Conservation (phyloP, 1,140 invertebrate species). For the Trichoplusia ni region DNA sequence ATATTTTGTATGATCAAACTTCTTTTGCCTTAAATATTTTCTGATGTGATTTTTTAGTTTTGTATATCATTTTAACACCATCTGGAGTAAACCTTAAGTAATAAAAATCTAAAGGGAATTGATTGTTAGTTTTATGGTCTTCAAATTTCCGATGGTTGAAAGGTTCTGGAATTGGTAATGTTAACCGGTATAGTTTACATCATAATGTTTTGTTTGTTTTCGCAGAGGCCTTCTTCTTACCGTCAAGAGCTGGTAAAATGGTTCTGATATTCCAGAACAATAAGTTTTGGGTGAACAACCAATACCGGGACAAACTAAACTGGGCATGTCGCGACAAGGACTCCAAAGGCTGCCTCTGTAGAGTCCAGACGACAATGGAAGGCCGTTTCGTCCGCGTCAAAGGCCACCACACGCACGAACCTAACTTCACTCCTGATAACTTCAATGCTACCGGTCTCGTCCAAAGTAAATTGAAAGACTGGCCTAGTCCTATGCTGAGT, state of each 20-base stretch:
- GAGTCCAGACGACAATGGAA: constrained; percentile 70
- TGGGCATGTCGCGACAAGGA: constrained; percentile 78
- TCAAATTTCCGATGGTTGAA: too few species aligned
- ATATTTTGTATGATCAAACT: too few species aligned
- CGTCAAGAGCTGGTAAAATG: constrained; percentile 74
- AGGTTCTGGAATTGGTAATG: background rate
- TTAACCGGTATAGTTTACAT: background rate
- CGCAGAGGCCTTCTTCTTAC: constrained; percentile 74
- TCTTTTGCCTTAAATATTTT: too few species aligned
- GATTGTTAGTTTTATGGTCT: too few species aligned
- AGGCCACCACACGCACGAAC: constrained; percentile 65
- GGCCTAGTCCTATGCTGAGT: constrained; percentile 28
- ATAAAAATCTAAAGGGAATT: too few species aligned
- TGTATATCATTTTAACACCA: too few species aligned
- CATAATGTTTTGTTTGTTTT: constrained; percentile 34
- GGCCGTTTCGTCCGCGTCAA: constrained; percentile 68
- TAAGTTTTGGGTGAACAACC: constrained; percentile 77
- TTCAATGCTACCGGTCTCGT: constrained; percentile 46
- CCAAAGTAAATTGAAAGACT: constrained; percentile 41
- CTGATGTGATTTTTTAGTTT: too few species aligned
- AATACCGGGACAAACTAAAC: constrained; percentile 71
- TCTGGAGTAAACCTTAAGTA: too few species aligned
- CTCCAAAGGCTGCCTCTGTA: constrained; percentile 62
- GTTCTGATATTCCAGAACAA: constrained; percentile 72
- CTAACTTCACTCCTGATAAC: constrained; percentile 69